Conservation (phyloP, 2,888 invertebrate genomes). For the Idaea biselata region DNA sequence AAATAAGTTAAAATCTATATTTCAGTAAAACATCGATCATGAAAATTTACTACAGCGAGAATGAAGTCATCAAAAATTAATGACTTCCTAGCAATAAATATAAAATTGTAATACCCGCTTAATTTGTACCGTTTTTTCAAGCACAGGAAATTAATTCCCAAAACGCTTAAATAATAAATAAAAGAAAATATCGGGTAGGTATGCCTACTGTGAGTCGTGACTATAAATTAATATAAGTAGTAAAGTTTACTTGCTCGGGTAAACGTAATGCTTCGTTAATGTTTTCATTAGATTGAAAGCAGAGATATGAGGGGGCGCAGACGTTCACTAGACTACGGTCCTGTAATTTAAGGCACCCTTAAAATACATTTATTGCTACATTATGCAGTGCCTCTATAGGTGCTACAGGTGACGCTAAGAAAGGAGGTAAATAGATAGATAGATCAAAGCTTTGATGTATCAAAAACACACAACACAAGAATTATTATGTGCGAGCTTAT, state of each 20-base stretch:
- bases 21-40: background rate
- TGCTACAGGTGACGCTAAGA: background rate
- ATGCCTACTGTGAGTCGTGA: background rate
- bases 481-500: no score
- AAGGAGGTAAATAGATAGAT: background rate
- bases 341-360: background rate
- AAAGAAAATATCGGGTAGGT: background rate
- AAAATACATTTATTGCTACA: background rate
- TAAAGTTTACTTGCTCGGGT: background rate
- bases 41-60: no score
- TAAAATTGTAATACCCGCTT: no score
- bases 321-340: background rate
- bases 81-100: no score
- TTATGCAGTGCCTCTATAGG: background rate
- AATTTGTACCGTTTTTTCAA: no score
- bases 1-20: background rate
- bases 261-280: background rate
- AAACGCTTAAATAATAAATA: background rate
- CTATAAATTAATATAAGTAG: background rate
- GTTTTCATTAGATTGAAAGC: slow-evolving; percentile 1
- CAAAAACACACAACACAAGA: no score
- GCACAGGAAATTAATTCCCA: background rate
- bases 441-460: no score
- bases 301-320: background rate
- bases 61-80: no score